These are phyloP conservation scores for Leptinotarsa haldemani DNA, from an alignment of 2,888 invertebrate genomes.

Conservation along the genomic window DNA sequence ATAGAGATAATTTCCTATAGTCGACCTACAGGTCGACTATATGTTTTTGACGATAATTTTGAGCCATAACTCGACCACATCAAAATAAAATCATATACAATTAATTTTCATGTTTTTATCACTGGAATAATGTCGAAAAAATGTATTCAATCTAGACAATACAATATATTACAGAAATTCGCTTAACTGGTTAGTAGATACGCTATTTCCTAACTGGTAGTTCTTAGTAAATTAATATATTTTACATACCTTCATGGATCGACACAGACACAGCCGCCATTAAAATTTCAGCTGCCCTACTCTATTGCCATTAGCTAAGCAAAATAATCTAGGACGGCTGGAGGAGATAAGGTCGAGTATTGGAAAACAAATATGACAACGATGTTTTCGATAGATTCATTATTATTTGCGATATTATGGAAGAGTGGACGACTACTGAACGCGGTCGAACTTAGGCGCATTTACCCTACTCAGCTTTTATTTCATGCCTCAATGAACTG, in stretches of 20 bases:
- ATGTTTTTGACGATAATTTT: constrained; percentile 19
- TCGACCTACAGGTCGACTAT: constrained; percentile 23
- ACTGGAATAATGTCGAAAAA: constrained; percentile 17
- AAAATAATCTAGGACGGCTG: constrained; percentile 8
- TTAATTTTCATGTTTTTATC: constrained; percentile 19
- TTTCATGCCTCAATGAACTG: no score
- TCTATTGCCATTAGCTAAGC: constrained; percentile 19
- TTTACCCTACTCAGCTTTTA: constrained; percentile 6
- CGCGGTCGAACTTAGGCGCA: constrained; percentile 25
- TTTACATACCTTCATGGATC: constrained; percentile 26
- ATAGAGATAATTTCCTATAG: neutral
- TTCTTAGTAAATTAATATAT: constrained; percentile 7
- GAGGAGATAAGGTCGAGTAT: constrained; percentile 14
- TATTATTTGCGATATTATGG: constrained; percentile 18
- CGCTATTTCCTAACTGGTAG: constrained; percentile 20
- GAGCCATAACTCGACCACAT: constrained; percentile 27
- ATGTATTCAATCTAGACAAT: constrained; percentile 10
- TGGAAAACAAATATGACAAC: constrained; percentile 4
- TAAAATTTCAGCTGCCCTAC: constrained; percentile 14
- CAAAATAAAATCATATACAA: constrained; percentile 20
- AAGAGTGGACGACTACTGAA: constrained; percentile 24
- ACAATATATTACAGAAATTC: constrained; percentile 14
- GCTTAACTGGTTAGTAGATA: constrained; percentile 9
- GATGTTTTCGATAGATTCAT: constrained; percentile 4
- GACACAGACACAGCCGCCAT: constrained; percentile 12